Base-by-base conservation (phyloP, 2,888 invertebrate species). In the Drosophila ezoana region DNA sequence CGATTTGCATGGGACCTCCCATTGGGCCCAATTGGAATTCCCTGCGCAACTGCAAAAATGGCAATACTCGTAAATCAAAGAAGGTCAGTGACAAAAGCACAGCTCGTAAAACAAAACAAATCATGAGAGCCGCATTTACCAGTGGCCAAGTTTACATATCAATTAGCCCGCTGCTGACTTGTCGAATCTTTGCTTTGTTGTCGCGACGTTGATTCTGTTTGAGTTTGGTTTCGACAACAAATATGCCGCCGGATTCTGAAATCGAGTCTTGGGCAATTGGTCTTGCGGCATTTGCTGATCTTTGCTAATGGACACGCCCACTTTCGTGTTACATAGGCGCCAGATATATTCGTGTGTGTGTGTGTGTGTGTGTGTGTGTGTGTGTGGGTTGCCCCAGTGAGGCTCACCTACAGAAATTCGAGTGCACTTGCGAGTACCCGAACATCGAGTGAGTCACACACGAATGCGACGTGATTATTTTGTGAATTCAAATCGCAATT, bases 111-210 rank as follows among this genome's bases (percentile, higher is more conserved):
- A 54, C 62, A 60, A 44, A 44, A 54, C 60, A 60, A 47, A 44
- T 60, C 57, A 32, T 33, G n/a, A 37, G 51, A 53, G 33, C 35
- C 14, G 14, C 51, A 66, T 70, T 45, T 37, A 52, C 65, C 78
- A 41, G 63, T 51, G 52, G 60, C 66, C 54, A 67, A 71, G 84
- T 66, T 48, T 62, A 86, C 87, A 87, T 87, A 82, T 59, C 79
- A 82, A 85, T 87, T 82, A 85, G 82, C 48, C 18, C 32, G 69
- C 45, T 37, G 28, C 49, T 33, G 28, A 18, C 23, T 38, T 13
- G 13, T 16, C 16, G 18, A 41, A 14, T 5, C 35, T n/a, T 18
- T 40, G 35, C 18, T n/a, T 6, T 32, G 41, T 40, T 72, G 58
- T 44, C 38, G 52, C 23, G 13, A 20, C 38, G 56, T 44, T 32